A percentile compares a stretch with the other conserved stretches of the same genome.
These are phyloP conservation scores for Caenorhabditis virilis DNA, from an alignment of 2,888 invertebrate species.

Conservation along the genomic window DNA sequence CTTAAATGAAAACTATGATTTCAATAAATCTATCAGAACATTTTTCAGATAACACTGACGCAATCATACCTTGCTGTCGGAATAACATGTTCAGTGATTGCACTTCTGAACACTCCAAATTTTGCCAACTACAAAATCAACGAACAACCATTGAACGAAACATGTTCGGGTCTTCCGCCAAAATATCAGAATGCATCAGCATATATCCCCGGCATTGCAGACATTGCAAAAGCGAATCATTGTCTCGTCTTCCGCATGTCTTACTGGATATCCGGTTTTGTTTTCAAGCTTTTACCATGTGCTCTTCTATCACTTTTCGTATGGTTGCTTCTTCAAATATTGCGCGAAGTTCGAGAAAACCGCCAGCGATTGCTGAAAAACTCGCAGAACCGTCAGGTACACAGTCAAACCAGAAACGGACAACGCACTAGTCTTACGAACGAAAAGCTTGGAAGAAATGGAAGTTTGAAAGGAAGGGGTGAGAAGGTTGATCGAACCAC, in stretches of 20 bases:
- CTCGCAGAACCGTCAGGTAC: constrained; percentile 23
- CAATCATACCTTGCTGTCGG: constrained; percentile 66
- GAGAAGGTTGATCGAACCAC: constrained; percentile 70
- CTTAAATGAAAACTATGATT: no score
- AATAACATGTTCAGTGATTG: constrained; percentile 53
- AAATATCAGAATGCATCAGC: constrained; percentile 44
- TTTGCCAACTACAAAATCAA: constrained; percentile 66
- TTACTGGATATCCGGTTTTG: constrained; percentile 66
- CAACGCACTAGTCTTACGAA: constrained; percentile 27
- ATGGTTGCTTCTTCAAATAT: constrained; percentile 70
- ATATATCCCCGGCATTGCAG: constrained; percentile 65
- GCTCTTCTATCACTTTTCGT: constrained; percentile 70
- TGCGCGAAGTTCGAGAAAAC: constrained; percentile 62
- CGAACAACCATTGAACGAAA: constrained; percentile 52
- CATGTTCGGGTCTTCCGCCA: constrained; percentile 49
- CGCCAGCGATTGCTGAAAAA: constrained; percentile 31
- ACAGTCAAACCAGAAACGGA: constrained; percentile 13
- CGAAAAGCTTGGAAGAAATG: constrained; percentile 32
- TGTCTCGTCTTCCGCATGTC: constrained; percentile 64
- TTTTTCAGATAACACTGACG: constrained; percentile 59
- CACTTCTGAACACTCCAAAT: constrained; percentile 62
- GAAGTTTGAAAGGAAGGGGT: constrained; percentile 39
- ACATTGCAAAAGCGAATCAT: constrained; percentile 58
- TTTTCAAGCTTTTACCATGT: constrained; percentile 70
- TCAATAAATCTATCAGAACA: no score